Base-by-base conservation (phyloP, 2,113 vertebrate genomes). In the Xenotilapia flavipinnis region DNA sequence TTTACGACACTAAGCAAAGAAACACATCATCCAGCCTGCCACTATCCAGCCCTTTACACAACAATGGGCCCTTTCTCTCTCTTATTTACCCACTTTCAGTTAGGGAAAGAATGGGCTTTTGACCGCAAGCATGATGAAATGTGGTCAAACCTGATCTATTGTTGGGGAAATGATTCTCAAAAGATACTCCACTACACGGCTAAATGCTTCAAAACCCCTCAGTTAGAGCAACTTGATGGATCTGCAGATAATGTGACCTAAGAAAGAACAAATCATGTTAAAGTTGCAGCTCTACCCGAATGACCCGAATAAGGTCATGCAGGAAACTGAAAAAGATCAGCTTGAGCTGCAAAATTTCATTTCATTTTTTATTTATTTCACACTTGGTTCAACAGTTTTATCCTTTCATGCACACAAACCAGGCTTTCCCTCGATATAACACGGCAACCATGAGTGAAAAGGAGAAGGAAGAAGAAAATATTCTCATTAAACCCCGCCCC, bases 21-120 rank as follows among this genome's bases (percentile, higher is more conserved):
- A 96, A 96, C 94, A 95, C 95, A 96, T 96, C 96, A 96, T 94
- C 91, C 94, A 91, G 90, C 88, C 90, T 91, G 93, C 91, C 92
- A 91, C 95, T 93, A 94, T 95, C 94, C 95, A 95, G 94, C 93
- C 90, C 91, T 87, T 89, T 93, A 90, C 90, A 94, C 93, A 96
- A 97, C 96, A 96, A 97, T 96, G 94, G 96, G 88, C 80, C 94
- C 93, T 93, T 97, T 96, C 95, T 95, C 94, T 91, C 90, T 80
- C 62, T 86, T 93, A 91, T 94, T 95, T 93, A 94, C 93, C 68
- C 91, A 49, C 92, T 92, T 96, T 92, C 93, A 94, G 87, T 95
- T 85, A 80, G 75, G 87, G 90, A 83, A 94, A 95, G 93, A 95
- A 95, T 86, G 82, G 68, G 86, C 88, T 95, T 94, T 96, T 94